Percentiles rank a stretch among this genome's conserved stretches.
These are phyloP conservation scores for Poeciliopsis occidentalis DNA, from an alignment of 2,113 vertebrate species.

Conservation along the genomic window DNA sequence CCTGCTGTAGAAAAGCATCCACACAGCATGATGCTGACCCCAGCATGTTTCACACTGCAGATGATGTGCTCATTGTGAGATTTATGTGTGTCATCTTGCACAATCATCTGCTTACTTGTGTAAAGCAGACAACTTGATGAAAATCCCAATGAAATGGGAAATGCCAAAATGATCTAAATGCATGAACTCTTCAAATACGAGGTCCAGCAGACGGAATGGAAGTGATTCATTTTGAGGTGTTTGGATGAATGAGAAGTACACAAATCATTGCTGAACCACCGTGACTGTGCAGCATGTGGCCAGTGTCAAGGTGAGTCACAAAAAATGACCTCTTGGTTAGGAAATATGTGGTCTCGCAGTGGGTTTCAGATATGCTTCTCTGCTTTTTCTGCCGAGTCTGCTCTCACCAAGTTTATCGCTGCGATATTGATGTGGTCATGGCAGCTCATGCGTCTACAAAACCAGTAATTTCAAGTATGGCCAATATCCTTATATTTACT, in stretches of 20 bases:
- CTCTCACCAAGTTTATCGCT: slow-evolving; percentile 1
- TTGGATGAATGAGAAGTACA: slow-evolving; percentile 3
- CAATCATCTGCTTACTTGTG: not conserved
- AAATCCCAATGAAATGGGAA: not conserved
- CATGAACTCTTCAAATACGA: slow-evolving; percentile 1
- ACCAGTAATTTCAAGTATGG: not conserved
- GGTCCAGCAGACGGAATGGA: slow-evolving; percentile 8
- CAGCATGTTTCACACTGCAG: not conserved
- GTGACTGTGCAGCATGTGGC: slow-evolving; percentile 3
- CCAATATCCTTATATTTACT: not conserved
- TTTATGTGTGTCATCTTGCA: not conserved
- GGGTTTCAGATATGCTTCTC: slow-evolving; percentile 1
- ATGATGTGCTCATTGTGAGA: not conserved
- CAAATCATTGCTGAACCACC: slow-evolving; percentile 12
- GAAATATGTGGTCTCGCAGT: slow-evolving; percentile 15
- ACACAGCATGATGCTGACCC: not conserved
- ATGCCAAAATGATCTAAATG: not conserved
- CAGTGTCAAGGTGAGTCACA: not conserved
- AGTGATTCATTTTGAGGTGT: slow-evolving; percentile 36
- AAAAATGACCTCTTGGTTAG: not conserved
- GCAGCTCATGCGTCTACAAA: slow-evolving; percentile 2
- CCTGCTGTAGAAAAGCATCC: not conserved
- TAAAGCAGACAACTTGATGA: not conserved
- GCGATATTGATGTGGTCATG: not conserved
- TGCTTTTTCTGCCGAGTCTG: slow-evolving; percentile 14